These are phyloP conservation scores for Pavo muticus DNA, from an alignment of 2,113 vertebrate species.

Conservation along the genomic window DNA sequence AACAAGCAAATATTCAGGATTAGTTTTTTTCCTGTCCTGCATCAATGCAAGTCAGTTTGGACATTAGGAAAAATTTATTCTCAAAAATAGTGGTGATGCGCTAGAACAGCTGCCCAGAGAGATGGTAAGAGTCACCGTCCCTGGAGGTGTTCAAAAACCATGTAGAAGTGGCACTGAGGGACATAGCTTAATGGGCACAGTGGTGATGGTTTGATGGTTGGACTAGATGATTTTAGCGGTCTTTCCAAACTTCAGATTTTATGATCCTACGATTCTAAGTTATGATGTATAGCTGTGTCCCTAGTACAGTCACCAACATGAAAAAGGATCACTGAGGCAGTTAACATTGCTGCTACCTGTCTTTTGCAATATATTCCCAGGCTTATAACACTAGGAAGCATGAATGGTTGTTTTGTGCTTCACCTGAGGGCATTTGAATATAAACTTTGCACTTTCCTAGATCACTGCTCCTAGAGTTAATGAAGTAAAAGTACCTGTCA, in stretches of 20 bases:
- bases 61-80: too few relatives aligned
- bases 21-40: background rate
- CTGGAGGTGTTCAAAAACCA: too few relatives aligned
- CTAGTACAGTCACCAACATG: background rate
- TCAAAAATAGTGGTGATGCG: too few relatives aligned
- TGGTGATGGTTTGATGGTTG: too few relatives aligned
- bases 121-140: too few relatives aligned
- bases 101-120: too few relatives aligned
- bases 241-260: too few relatives aligned
- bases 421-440: background rate
- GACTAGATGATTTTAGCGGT: too few relatives aligned
- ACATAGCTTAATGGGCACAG: too few relatives aligned
- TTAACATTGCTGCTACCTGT: background rate
- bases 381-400: background rate
- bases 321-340: background rate
- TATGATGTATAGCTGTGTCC: background rate
- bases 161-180: too few relatives aligned
- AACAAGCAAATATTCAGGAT: rapidly evolving
- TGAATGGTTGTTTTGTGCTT: background rate
- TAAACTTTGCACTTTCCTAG: background rate
- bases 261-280: too few relatives aligned
- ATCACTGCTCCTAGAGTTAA: background rate
- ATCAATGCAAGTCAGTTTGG: background rate
- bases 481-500: background rate
- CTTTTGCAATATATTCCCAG: background rate